phyloP scores from a whole-genome alignment of 2,113 vertebrate genomes.

The Thomomys bottae region DNA sequence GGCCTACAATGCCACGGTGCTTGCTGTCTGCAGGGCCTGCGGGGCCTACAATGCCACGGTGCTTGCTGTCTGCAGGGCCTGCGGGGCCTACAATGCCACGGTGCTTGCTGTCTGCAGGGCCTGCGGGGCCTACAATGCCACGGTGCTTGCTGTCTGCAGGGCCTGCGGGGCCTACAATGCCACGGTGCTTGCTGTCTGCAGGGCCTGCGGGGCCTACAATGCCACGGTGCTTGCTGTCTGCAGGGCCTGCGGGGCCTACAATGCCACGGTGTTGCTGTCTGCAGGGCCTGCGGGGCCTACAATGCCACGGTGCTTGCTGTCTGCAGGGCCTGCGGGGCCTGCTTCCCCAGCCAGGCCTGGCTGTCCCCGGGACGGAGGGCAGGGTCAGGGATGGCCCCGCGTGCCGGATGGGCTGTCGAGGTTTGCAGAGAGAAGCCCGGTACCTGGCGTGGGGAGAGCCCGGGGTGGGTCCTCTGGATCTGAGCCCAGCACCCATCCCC shows the following conservation, averaged over 20 bases:
- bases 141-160: fast-evolving
- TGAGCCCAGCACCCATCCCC: not conserved
- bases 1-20: no score
- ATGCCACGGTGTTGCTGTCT: no score
- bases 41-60: no score
- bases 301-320: fast-evolving
- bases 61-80: fast-evolving
- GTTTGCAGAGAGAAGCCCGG: not conserved
- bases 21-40: fast-evolving
- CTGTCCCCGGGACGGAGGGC: no score
- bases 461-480: not conserved
- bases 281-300: no score
- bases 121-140: not conserved
- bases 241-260: no score
- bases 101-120: fast-evolving
- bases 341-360: not conserved
- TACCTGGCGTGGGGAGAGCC: not conserved
- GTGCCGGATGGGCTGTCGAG: no score
- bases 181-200: no score
- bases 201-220: not conserved
- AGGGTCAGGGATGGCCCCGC: no score
- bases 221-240: no score
- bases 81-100: not conserved
- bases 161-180: not conserved
- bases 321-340: fast-evolving